Evolutionary conservation across 1,140 invertebrate species (phyloP), one percentile per base, ranked within the genome.

Genomic region (Brachionus rubens): DNA sequence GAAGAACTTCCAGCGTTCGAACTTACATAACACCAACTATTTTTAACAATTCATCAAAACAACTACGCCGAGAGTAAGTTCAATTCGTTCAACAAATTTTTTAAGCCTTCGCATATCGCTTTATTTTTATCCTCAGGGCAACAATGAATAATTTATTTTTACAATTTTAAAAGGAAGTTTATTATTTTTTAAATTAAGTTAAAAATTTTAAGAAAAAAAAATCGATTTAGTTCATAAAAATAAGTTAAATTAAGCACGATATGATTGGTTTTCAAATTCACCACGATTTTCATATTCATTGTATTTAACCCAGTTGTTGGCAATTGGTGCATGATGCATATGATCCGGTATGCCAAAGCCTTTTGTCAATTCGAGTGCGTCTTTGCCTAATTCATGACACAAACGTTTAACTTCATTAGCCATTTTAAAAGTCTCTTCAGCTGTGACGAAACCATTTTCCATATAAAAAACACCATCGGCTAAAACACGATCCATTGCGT

Each of bases 291-390:
- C 80, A 14, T 76, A 41, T 46, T 76, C 77, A 77, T 83, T 83
- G 76, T 81, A 83, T 43, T 76, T 65, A 3, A 82, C 79, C 82
- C 82, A 83, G 75, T 83, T 79, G 12, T 72, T 75, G n/a, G 80
- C 80, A 56, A 82, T 82, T 7, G 82, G 82, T 9, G 81, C 82
- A 48, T 80, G 79, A 12, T 82, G 76, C 81, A 83, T 81, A 10
- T 77, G 24, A 24, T 81, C 80, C 7, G 78, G 76, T 59, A 83
- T 79, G 40, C 78, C 81, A 78, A 83, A 83, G 36, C 80, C 80
- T 9, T 83, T 81, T 46, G 78, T 78, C 7, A 83, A 78, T 16
- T 78, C 77, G 14, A 82, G 77, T 28, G 80, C 78, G 46, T 81
- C 77, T 14, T 78, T 77, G 3, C 77, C 78, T 26, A 83, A 56